These are phyloP conservation scores for Hoplias malabaricus DNA, from an alignment of 2,113 vertebrate species.

Conservation along the genomic window DNA sequence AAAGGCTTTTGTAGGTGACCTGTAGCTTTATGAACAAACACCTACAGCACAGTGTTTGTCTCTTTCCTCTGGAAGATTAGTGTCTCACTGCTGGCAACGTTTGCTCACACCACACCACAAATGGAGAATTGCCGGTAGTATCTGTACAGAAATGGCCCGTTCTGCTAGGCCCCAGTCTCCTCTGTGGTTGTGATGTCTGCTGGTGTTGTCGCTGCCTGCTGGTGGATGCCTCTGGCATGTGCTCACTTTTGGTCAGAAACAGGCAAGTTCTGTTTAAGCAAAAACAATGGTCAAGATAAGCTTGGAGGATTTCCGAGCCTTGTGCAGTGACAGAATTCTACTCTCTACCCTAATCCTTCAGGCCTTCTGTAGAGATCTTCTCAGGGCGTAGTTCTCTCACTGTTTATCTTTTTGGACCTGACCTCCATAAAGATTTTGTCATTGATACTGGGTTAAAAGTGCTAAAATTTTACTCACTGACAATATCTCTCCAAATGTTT, in stretches of 20 bases:
- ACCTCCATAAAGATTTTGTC: no score
- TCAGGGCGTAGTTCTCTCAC: background rate
- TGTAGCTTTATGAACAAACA: no score
- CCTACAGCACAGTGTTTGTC: no score
- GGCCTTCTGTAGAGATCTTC: background rate
- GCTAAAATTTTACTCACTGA: no score
- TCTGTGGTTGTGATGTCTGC: conserved; percentile 14
- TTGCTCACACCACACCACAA: background rate
- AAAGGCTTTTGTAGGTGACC: no score
- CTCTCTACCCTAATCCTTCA: background rate
- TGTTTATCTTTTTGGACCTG: background rate
- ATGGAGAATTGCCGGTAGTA: background rate
- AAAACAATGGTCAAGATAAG: conserved; percentile 18
- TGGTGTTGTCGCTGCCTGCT: background rate
- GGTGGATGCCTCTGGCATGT: background rate
- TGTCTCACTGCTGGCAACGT: background rate
- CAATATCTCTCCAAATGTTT: no score
- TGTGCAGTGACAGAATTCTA: background rate
- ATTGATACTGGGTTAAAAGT: no score
- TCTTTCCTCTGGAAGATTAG: background rate
- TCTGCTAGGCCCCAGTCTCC: background rate
- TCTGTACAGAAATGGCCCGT: no score
- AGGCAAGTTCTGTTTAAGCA: conserved; percentile 12
- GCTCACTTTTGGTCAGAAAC: conserved; percentile 6
- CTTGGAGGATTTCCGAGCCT: background rate